These are phyloP conservation scores for Anabacerthia variegaticeps DNA, from an alignment of 2,797 vertebrate genomes.

Conservation along the genomic window DNA sequence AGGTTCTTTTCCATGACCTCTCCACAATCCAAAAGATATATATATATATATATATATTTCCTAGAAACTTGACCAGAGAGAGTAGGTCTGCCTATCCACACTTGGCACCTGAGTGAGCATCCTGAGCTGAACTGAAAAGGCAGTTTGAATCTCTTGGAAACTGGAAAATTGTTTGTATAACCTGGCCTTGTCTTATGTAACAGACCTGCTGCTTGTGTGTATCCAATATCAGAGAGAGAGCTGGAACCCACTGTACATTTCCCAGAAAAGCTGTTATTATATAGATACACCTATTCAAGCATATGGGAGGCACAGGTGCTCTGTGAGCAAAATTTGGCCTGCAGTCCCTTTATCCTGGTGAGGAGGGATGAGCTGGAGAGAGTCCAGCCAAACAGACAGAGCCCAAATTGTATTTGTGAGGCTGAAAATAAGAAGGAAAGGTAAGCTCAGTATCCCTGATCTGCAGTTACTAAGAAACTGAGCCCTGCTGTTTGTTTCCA, in stretches of 20 bases:
- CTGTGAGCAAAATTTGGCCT: conserved; percentile 26
- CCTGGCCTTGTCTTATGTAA: conserved; percentile 15
- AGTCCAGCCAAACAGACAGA: conserved; percentile 26
- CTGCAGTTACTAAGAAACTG: background rate
- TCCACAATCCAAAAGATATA: background rate
- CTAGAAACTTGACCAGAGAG: background rate
- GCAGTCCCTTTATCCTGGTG: conserved; percentile 8
- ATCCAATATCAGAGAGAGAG: background rate
- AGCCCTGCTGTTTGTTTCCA: background rate
- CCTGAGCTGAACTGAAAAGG: background rate
- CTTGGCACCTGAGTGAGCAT: background rate
- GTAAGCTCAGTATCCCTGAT: background rate
- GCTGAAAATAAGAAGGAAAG: conserved; percentile 15
- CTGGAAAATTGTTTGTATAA: conserved; percentile 20
- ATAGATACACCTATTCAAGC: conserved; percentile 39
- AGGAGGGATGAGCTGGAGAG: conserved; percentile 1
- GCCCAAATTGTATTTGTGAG: background rate
- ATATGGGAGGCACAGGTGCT: conserved; percentile 52
- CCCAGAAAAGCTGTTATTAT: conserved; percentile 23
- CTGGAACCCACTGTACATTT: background rate
- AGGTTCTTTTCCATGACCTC: background rate
- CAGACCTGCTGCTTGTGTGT: background rate
- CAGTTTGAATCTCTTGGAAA: background rate
- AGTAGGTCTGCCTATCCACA: background rate
- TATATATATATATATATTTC: background rate